A percentile compares a stretch with the other conserved stretches of the same genome.
These are phyloP conservation scores for Ceuthmochares aereus DNA, from an alignment of 2,113 vertebrate genomes.

Conservation along the genomic window DNA sequence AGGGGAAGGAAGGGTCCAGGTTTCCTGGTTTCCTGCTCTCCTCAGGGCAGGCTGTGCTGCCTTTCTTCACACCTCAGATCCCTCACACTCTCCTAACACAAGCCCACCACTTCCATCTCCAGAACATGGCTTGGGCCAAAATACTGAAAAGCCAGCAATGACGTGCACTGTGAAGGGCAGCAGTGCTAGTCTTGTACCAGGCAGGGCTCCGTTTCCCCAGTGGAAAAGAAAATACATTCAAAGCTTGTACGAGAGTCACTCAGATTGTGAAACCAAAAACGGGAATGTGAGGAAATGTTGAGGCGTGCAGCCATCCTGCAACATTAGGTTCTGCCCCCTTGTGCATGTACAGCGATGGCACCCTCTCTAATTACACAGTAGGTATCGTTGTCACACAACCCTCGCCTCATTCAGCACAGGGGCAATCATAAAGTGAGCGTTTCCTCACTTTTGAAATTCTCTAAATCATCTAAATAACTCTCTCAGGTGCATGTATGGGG, in stretches of 20 bases:
- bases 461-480: neutral
- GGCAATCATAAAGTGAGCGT: neutral
- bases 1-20: neutral
- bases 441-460: neutral
- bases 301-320: neutral
- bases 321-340: neutral
- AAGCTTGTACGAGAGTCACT: rapidly evolving
- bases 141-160: rapidly evolving
- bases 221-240: neutral
- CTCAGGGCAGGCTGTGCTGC: neutral
- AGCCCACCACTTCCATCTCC: neutral
- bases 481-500: rapidly evolving
- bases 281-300: rapidly evolving
- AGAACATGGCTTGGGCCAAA: neutral
- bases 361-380: neutral
- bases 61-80: neutral
- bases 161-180: rapidly evolving
- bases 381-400: neutral
- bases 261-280: neutral
- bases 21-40: neutral
- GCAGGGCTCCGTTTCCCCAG: neutral
- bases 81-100: neutral
- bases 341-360: neutral
- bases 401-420: neutral
- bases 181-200: neutral